phyloP scores from a whole-genome alignment of 2,797 vertebrate species.

The Todus mexicanus region DNA sequence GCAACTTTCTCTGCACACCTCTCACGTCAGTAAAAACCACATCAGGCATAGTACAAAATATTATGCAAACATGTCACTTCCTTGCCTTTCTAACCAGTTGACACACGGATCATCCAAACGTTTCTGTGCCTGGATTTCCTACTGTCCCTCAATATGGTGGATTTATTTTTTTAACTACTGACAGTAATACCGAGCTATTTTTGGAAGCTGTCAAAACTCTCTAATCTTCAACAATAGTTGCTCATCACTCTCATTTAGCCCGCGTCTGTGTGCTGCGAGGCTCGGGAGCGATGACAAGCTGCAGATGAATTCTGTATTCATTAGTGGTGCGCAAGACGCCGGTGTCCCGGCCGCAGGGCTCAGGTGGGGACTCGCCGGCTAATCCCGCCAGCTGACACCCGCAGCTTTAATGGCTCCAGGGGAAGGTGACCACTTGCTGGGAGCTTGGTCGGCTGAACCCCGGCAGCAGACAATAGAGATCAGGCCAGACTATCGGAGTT shows the following conservation, averaged over 20 bases:
- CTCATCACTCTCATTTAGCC: constrained; percentile 56
- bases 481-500: constrained; percentile 65
- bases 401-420: constrained; percentile 70
- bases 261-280: constrained; percentile 59
- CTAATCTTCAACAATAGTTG: constrained; percentile 59
- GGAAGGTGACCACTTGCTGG: constrained; percentile 72
- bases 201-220: constrained; percentile 66
- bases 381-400: constrained; percentile 73
- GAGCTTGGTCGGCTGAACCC: constrained; percentile 59
- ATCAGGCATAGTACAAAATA: background rate
- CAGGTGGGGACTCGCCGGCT: constrained; percentile 75
- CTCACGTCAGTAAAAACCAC: background rate
- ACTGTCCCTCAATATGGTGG: background rate
- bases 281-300: constrained; percentile 72
- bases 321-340: constrained; percentile 72
- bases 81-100: background rate
- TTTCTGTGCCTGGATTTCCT: background rate
- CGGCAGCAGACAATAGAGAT: constrained; percentile 73
- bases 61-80: background rate
- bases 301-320: constrained; percentile 77
- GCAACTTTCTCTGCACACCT: background rate
- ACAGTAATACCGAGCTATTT: constrained; percentile 50
- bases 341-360: constrained; percentile 71
- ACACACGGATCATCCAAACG: background rate
- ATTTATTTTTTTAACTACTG: background rate